Base-by-base conservation (phyloP, 1,140 invertebrate species). In the Drosophila punjabiensis region DNA sequence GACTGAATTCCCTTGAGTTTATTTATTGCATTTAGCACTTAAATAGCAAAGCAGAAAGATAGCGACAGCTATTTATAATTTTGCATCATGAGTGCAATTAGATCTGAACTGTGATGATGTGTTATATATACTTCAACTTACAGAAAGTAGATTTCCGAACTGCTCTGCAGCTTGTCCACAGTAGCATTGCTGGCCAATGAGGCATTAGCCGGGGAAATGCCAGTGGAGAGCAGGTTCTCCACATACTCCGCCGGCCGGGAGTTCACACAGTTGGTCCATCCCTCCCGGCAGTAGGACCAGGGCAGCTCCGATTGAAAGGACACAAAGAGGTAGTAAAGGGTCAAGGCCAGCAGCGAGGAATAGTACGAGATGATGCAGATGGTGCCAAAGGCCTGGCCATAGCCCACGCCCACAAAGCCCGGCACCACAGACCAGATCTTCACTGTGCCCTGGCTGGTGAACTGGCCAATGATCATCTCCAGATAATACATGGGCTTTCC, bases 401-500 rank as follows among this genome's bases (percentile, higher is more conserved):
- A 96, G 8, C 96, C 97, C 30, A 97, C 95, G 76, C 97, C 95
- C 93, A 94, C 94, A 80, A 95, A 94, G 0, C 93, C 94, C 8
- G 95, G 94, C n/a, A 93, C 92, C 14, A 93, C 88, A 10, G 93
- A 93, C 81, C 93, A 95, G 64, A 95, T 93, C 69, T 95, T 95
- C 24, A 96, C 95, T 4, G 95, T 95, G 6, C 96, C 95, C 62
- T 94, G 94, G 63, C 95, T 95, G 0, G 95, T 94, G 71, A 96
- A 97, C 85, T 97, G 96, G 9, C 96, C 96, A 0, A 97, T 92
- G 3, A 96, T 94, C 92, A 96, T 96, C 86, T 98, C 97, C 94
- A 98, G 94, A 75, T 97, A 97, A 84, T 98, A 98, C 63, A 98
- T 94, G 1, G 97, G 97, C 75, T 97, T 95, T 83, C 91, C 91